Evolutionary conservation across 2,113 vertebrate species (phyloP).

Genomic region (Sisor rabdophorus): DNA sequence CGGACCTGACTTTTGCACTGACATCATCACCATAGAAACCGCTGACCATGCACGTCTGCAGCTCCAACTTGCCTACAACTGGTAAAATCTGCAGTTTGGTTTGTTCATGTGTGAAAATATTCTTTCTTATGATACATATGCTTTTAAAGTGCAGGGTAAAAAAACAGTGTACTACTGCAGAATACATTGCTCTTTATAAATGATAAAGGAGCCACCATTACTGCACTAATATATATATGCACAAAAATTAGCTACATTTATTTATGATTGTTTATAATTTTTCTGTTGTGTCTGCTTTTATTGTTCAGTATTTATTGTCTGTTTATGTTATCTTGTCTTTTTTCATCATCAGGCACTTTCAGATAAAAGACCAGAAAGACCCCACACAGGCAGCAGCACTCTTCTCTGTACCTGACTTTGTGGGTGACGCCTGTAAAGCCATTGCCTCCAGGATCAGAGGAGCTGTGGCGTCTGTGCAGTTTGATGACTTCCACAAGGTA

Average conservation of each 20-base stretch:
- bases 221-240: background rate
- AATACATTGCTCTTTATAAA: background rate
- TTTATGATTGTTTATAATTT: too few relatives aligned
- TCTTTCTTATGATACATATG: background rate
- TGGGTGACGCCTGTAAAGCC: constrained; percentile 85
- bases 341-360: constrained; percentile 78
- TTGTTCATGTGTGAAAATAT: background rate
- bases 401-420: constrained; percentile 82
- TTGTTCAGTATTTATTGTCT: background rate
- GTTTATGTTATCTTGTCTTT: background rate
- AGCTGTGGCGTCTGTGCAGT: constrained; percentile 83
- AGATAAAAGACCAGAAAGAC: constrained; percentile 56
- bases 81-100: constrained; percentile 58
- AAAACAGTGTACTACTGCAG: background rate
- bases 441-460: constrained; percentile 82
- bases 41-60: constrained; percentile 86
- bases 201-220: background rate
- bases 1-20: constrained; percentile 86
- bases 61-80: constrained; percentile 88
- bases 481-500: constrained; percentile 90
- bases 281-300: background rate
- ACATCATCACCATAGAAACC: constrained; percentile 85
- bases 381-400: constrained; percentile 57
- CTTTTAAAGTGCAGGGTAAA: background rate
- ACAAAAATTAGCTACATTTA: background rate